These are phyloP conservation scores for Mirza zaza DNA, from an alignment of 2,113 vertebrate species.

Conservation along the genomic window DNA sequence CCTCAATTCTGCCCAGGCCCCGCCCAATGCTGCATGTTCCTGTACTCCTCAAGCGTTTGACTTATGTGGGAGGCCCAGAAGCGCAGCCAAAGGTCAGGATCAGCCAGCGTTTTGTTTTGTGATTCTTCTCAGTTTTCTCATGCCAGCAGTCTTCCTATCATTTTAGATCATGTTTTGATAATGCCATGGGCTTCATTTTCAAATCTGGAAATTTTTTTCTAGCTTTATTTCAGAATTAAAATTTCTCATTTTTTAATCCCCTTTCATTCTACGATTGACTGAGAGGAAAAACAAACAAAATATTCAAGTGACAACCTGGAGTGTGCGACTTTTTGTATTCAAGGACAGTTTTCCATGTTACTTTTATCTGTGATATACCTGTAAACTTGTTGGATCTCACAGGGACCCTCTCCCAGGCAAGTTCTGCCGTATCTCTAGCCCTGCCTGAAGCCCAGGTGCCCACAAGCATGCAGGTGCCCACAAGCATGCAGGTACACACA, in stretches of 20 bases:
- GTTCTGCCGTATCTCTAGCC: background rate
- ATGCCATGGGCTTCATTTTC: background rate
- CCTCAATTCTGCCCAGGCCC: background rate
- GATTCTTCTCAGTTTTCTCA: background rate
- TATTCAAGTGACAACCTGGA: background rate
- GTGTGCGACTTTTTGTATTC: background rate
- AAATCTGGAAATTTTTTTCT: background rate
- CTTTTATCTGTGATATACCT: background rate
- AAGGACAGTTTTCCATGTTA: background rate
- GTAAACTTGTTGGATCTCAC: background rate
- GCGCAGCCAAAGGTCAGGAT: background rate
- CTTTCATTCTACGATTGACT: background rate
- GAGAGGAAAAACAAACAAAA: background rate
- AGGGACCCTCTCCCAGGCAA: background rate
- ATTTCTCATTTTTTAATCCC: background rate
- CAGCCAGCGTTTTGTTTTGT: background rate
- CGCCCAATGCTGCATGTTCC: background rate
- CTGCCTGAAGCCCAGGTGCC: background rate
- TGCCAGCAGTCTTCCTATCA: background rate
- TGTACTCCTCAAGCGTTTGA: accelerated
- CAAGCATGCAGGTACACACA: background rate
- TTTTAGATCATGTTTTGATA: conserved; percentile 12
- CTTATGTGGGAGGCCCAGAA: background rate
- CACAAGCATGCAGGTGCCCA: too few species aligned
- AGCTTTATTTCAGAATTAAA: conserved; percentile 11